Conservation (phyloP, 1,140 invertebrate genomes). For the Popillia japonica region DNA sequence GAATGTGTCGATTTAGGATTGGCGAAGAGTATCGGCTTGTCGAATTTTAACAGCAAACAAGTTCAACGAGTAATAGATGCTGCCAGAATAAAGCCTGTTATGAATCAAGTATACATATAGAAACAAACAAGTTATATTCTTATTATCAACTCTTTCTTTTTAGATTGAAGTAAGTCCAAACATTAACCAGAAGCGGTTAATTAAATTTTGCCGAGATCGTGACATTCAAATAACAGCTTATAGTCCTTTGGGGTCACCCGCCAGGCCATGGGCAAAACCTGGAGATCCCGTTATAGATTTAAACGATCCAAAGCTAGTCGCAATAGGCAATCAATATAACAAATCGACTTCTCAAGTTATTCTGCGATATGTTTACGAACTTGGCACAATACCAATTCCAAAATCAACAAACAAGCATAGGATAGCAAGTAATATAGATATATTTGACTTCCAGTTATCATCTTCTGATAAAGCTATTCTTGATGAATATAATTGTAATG, state of each 20-base stretch:
- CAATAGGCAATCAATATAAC: conserved; percentile 68
- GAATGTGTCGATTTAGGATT: conserved; percentile 76
- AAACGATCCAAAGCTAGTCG: conserved; percentile 66
- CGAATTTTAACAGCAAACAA: conserved; percentile 90
- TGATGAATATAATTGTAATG: conserved; percentile 58
- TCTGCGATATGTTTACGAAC: conserved; percentile 64
- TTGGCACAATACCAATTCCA: conserved; percentile 68
- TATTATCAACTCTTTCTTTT: conserved; percentile 40
- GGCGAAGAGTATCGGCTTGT: conserved; percentile 82
- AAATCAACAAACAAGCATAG: conserved; percentile 69
- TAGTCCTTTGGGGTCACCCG: conserved; percentile 75
- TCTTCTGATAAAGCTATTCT: conserved; percentile 61
- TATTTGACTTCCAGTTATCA: conserved; percentile 67
- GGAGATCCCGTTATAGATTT: conserved; percentile 68
- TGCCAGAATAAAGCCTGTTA: conserved; percentile 33
- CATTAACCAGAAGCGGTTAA: conserved; percentile 64
- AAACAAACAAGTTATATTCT: not conserved
- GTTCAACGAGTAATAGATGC: conserved; percentile 73
- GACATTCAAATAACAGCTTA: conserved; percentile 80
- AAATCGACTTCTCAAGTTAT: conserved; percentile 71
- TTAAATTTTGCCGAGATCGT: conserved; percentile 70
- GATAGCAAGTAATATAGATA: conserved; percentile 66
- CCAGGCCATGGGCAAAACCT: conserved; percentile 71
- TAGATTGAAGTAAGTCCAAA: conserved; percentile 55
- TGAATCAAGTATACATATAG: not conserved